Percentiles rank a stretch among this genome's conserved stretches.
Evolutionary conservation across 1,140 invertebrate species (phyloP).

Genomic region (Vollenhovia emeryi): DNA sequence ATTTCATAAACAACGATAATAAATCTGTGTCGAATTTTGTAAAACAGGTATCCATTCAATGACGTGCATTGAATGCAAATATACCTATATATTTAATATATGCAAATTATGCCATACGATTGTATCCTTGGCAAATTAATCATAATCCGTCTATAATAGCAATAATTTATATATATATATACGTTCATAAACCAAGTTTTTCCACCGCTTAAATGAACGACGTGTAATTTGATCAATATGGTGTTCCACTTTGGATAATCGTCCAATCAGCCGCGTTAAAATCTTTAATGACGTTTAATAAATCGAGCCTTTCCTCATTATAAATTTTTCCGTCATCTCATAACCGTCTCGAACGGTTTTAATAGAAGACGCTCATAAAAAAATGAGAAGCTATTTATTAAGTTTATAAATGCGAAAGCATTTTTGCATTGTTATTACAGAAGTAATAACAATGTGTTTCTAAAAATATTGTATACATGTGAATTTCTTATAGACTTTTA

Average conservation of each 20-base stretch:
- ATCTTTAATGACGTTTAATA: not conserved
- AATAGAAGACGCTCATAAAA: not conserved
- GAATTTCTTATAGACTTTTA: not conserved
- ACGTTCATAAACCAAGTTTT: not conserved
- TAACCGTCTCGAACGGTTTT: not conserved
- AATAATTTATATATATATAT: not conserved
- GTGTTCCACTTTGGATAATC: not conserved
- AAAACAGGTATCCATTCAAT: not conserved
- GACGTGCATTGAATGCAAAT: not conserved
- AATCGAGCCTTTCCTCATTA: not conserved
- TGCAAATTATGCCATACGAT: not conserved
- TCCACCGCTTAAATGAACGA: not conserved
- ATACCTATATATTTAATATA: no score
- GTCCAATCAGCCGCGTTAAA: not conserved
- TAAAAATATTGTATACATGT: not conserved
- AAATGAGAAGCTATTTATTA: not conserved
- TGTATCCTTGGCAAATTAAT: not conserved
- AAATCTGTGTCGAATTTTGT: not conserved
- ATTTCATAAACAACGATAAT: slow-evolving; percentile 30
- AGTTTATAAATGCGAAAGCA: not conserved
- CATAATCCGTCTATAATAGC: not conserved
- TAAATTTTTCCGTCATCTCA: not conserved
- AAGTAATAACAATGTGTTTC: not conserved
- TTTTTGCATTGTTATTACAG: no score
- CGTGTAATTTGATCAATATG: not conserved